These are phyloP conservation scores for Drosophila meridiana DNA, from an alignment of 2,888 invertebrate species.

Conservation along the genomic window DNA sequence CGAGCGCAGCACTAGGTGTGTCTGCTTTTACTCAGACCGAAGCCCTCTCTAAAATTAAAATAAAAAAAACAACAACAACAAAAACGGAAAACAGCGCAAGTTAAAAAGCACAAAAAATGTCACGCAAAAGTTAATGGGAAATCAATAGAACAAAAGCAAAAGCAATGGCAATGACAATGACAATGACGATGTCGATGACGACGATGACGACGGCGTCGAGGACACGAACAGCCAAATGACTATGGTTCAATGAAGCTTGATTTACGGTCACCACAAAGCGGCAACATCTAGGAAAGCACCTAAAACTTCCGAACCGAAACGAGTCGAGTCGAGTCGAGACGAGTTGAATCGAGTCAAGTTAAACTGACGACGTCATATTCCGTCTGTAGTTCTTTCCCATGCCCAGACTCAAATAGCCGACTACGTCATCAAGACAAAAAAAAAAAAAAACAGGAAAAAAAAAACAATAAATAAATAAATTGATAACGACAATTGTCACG, in stretches of 20 bases:
- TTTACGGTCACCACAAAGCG: conserved; percentile 28
- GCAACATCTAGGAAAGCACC: conserved; percentile 5
- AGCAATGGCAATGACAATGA: conserved; percentile 1
- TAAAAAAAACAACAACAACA: background rate
- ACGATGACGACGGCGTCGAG: conserved; percentile 19
- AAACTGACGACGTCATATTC: conserved; percentile 2
- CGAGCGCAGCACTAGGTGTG: background rate
- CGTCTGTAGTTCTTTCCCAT: background rate
- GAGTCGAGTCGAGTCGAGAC: background rate
- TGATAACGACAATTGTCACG: conserved; percentile 35
- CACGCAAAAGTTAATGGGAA: conserved; percentile 71
- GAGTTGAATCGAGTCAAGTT: background rate
- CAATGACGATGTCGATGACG: conserved; percentile 18
- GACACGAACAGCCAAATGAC: conserved; percentile 18
- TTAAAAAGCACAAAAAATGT: conserved; percentile 43
- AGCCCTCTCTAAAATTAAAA: background rate
- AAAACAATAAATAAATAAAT: background rate
- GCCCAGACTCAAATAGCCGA: background rate
- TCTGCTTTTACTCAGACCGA: background rate
- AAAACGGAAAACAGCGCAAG: conserved; percentile 16
- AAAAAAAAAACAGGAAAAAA: background rate
- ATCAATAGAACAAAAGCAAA: conserved; percentile 54
- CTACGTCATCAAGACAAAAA: conserved; percentile 30
- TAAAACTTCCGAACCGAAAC: background rate
- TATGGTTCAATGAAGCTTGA: conserved; percentile 26